phyloP scores from a whole-genome alignment of 1,140 invertebrate genomes.

The Bombus impatiens region DNA sequence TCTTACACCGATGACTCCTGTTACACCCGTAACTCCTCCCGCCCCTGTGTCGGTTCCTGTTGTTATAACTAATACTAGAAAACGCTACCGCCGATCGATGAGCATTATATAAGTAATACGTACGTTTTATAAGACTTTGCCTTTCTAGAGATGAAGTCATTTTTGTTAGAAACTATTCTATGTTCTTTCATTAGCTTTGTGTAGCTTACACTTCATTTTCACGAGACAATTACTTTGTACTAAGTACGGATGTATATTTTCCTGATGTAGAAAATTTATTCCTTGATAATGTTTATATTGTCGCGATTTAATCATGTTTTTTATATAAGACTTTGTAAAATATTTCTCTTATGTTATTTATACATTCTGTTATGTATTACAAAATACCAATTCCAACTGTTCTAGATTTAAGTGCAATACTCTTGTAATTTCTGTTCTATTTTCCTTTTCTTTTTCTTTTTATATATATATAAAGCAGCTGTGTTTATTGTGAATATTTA shows the following conservation, averaged over 20 bases:
- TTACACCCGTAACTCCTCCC: constrained; percentile 79
- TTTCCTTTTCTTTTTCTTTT: constrained; percentile 12
- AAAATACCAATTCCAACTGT: constrained; percentile 33
- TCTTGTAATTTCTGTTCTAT: constrained; percentile 23
- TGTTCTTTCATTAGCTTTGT: constrained; percentile 14
- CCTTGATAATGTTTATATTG: constrained; percentile 37
- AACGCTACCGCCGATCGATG: constrained; percentile 81
- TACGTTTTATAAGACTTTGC: constrained; percentile 66
- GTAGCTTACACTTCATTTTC: constrained; percentile 36
- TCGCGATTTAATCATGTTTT: constrained; percentile 21
- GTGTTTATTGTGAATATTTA: constrained; percentile 20
- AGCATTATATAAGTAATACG: constrained; percentile 79
- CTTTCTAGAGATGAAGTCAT: constrained; percentile 59
- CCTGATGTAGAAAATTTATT: constrained; percentile 1
- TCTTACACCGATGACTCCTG: constrained; percentile 77
- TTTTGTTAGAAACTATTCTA: constrained; percentile 17
- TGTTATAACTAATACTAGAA: constrained; percentile 77
- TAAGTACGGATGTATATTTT: constrained; percentile 32
- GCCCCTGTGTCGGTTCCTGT: constrained; percentile 76
- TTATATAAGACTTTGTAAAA: constrained; percentile 41
- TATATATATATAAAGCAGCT: background rate
- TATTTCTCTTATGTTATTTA: constrained; percentile 46
- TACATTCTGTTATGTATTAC: constrained; percentile 35
- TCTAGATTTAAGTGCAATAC: constrained; percentile 48
- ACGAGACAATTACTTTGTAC: constrained; percentile 1